Evolutionary conservation across 2,797 vertebrate species (phyloP).

Genomic region (Xiphorhynchus erythropygius): DNA sequence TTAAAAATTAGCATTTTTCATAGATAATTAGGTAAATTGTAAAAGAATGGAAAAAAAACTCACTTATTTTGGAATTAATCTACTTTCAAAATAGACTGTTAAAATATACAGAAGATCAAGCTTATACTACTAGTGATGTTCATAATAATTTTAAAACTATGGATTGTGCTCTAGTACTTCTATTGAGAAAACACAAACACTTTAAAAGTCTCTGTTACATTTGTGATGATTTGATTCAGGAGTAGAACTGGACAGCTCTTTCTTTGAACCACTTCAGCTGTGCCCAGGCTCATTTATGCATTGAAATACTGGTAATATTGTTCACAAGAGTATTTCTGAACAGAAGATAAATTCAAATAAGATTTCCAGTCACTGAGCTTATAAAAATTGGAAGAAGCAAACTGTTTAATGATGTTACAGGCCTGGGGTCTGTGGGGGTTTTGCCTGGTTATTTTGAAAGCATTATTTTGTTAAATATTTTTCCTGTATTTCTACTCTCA

Average conservation of each 20-base stretch:
- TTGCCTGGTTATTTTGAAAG: neutral
- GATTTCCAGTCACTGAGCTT: neutral
- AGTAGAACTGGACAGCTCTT: neutral
- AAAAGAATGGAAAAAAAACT: neutral
- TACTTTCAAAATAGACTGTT: neutral
- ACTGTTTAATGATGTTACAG: neutral
- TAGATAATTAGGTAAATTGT: neutral
- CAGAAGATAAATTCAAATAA: neutral
- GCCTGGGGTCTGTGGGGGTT: fast-evolving
- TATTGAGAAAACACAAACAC: neutral
- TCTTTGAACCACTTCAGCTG: neutral
- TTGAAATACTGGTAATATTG: neutral
- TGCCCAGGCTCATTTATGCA: neutral
- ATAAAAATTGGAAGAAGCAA: neutral
- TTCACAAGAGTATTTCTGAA: neutral
- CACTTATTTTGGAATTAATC: neutral
- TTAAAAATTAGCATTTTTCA: neutral
- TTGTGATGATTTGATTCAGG: neutral
- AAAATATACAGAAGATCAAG: neutral
- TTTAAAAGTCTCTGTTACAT: neutral
- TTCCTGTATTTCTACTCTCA: neutral
- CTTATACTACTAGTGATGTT: neutral
- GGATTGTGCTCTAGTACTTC: neutral
- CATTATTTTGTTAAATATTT: neutral
- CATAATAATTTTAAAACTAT: neutral